Base-by-base conservation (phyloP, 2,888 invertebrate genomes). In the Caenorhabditis zanzibari region DNA sequence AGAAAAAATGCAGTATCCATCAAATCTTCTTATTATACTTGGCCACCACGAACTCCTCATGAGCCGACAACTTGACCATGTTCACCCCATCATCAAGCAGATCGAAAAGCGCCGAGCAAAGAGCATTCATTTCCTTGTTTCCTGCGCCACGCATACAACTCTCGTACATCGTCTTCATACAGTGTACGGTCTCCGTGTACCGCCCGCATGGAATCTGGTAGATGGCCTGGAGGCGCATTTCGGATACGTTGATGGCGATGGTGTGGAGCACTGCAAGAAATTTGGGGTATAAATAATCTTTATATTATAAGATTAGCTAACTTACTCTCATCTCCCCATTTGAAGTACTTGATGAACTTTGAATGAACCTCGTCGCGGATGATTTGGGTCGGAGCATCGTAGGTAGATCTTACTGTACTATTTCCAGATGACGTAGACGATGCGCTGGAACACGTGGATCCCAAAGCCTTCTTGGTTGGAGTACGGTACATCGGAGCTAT, bases 261-360 rank as follows among this genome's bases (percentile, higher is more conserved):
- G 54, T 54, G 12, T 14, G 54, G 54, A 54, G 54, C 24, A 54
- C 54, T 54, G 54, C 12, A 54, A 54, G 26, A 54, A 4, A 32
- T 32, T 32, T 38, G 19, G 49, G 49, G 22, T 2, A 22, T 19
- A 22, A n/a, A 19, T 1, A 22, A 32, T 32, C 4, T 32, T 7
- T 4, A 32, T 32, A 54, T 26, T 54, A 54, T 19, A 22, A 24
- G 49, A 3, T 44, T 5, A 14, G 7, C 10, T 26, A 26, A 54
- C 52, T 54, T 10, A 54, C 54, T 26, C 26, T 54, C 54, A 26
- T 24, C 14, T 14, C 54, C 22, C 54, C 54, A 54, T 2, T 24
- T 26, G 54, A 14, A 54, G 26, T 54, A 54, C 26, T 54, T 54
- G 12, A 26, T 3, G 12, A 54, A 54, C 26, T 54, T 54, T 14